Conservation (phyloP, 2,113 vertebrate genomes). For the Lontra canadensis region DNA sequence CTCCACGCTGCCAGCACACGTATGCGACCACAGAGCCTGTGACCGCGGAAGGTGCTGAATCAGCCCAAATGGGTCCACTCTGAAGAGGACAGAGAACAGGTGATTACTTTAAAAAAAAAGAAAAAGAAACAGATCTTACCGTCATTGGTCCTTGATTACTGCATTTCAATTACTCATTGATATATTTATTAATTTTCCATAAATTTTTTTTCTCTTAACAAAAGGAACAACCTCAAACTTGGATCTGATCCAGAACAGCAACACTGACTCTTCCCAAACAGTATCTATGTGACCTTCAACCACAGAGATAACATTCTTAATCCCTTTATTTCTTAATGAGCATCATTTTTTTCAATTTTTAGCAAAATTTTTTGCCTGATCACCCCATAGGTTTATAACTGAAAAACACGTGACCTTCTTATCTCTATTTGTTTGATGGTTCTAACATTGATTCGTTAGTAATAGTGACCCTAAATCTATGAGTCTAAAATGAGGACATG, state of each 20-base stretch:
- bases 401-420: neutral
- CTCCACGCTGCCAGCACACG: neutral
- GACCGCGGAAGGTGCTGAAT: neutral
- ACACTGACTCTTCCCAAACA: neutral
- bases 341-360: neutral
- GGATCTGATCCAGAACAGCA: neutral
- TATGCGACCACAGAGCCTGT: rapidly evolving
- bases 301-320: neutral
- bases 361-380: neutral
- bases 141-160: neutral
- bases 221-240: neutral
- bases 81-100: neutral
- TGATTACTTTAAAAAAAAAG: neutral
- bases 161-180: neutral
- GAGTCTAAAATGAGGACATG: neutral
- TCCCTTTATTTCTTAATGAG: neutral
- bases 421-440: neutral
- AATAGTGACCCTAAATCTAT: neutral
- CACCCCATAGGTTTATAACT: neutral
- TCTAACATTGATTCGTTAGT: neutral
- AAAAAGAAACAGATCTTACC: neutral
- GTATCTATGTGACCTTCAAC: neutral
- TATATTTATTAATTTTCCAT: neutral
- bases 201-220: neutral
- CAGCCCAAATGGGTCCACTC: neutral